These are phyloP conservation scores for Drosophila fungiperda DNA, from an alignment of 2,888 invertebrate species.

Conservation along the genomic window DNA sequence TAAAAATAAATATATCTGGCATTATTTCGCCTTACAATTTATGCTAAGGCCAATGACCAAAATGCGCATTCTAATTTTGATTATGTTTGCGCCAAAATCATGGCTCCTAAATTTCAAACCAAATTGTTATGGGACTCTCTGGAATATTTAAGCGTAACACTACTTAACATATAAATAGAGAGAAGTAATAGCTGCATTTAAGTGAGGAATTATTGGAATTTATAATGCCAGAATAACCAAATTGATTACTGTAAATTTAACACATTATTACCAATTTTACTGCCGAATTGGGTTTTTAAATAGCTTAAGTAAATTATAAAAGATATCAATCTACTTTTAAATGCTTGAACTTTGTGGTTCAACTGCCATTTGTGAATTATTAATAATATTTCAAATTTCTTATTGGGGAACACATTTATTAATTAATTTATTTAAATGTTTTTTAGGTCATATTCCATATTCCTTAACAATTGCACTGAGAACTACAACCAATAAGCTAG, in stretches of 20 bases:
- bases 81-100: conserved; percentile 18
- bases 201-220: neutral
- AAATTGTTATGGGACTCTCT: conserved; percentile 32
- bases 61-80: conserved; percentile 44
- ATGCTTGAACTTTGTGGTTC: neutral
- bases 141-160: neutral
- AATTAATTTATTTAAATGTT: too few relatives aligned
- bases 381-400: neutral
- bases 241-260: neutral
- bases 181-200: neutral
- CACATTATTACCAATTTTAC: neutral
- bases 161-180: neutral
- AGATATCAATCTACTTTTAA: neutral
- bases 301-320: neutral
- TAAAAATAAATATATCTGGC: conserved; percentile 66
- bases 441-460: too few relatives aligned
- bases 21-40: conserved; percentile 58
- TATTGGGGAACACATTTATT: neutral
- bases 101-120: conserved; percentile 7
- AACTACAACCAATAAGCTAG: neutral
- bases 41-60: conserved; percentile 63
- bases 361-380: neutral
- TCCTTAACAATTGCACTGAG: neutral
- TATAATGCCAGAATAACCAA: neutral
- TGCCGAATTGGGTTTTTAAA: neutral